Evolutionary conservation across 1,140 invertebrate species (phyloP).

Genomic region (Sminthurinus signatus): DNA sequence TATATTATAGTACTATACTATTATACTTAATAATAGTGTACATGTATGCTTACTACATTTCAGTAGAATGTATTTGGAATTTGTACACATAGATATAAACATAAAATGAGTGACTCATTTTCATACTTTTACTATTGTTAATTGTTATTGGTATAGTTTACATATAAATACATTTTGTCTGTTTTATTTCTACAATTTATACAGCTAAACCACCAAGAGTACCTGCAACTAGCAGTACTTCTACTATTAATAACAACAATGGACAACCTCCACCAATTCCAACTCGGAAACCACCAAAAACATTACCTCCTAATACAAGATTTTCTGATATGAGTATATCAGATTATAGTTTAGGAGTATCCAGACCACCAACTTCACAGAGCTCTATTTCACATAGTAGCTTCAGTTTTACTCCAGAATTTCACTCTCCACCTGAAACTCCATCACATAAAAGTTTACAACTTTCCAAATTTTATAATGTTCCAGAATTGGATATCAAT

Average conservation of each 20-base stretch:
- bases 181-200: neutral
- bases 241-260: too few relatives aligned
- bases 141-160: too few relatives aligned
- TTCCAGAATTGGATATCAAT: constrained; percentile 30
- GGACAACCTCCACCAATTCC: constrained; percentile 30
- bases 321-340: constrained; percentile 15
- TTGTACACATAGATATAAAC: too few relatives aligned
- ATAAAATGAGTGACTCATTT: too few relatives aligned
- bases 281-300: constrained; percentile 21
- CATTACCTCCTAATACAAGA: constrained; percentile 7
- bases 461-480: constrained; percentile 30
- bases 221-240: constrained; percentile 1
- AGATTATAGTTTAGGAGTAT: constrained; percentile 14
- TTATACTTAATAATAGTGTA: too few relatives aligned
- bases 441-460: constrained; percentile 26
- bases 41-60: too few relatives aligned
- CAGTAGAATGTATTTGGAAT: too few relatives aligned
- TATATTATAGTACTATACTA: too few relatives aligned
- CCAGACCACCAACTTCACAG: constrained; percentile 37
- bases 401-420: constrained; percentile 38
- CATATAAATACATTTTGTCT: too few relatives aligned
- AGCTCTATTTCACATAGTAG: constrained; percentile 30
- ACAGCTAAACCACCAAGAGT: constrained; percentile 30
- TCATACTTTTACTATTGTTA: too few relatives aligned
- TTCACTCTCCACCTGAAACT: constrained; percentile 31